Evolutionary conservation across 2,888 invertebrate species (phyloP).

Genomic region (Pterostichus niger): DNA sequence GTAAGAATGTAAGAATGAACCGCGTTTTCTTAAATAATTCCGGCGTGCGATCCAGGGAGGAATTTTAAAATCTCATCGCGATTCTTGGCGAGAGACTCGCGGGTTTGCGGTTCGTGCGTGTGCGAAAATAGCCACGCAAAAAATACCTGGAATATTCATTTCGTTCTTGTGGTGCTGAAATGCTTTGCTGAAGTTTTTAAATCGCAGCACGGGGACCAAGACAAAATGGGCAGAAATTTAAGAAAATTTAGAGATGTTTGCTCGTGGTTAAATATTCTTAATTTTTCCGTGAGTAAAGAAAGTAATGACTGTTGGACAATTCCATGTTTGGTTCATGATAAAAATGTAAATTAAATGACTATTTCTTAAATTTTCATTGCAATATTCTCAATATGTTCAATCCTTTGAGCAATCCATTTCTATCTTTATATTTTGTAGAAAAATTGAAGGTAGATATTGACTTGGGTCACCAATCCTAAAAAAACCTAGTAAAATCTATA

Average conservation of each 20-base stretch:
- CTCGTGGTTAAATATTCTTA: too few relatives aligned
- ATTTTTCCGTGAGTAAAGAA: too few relatives aligned
- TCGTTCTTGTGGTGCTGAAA: not conserved
- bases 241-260: not conserved
- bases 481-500: too few relatives aligned
- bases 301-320: too few relatives aligned
- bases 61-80: constrained; percentile 60
- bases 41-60: constrained; percentile 27
- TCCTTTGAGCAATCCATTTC: too few relatives aligned
- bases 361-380: too few relatives aligned
- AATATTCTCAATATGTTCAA: too few relatives aligned
- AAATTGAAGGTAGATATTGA: too few relatives aligned
- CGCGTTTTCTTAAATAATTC: constrained; percentile 61
- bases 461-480: too few relatives aligned
- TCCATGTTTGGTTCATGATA: too few relatives aligned
- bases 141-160: constrained; percentile 60
- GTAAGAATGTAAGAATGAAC: constrained; percentile 47
- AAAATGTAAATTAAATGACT: too few relatives aligned
- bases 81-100: constrained; percentile 24
- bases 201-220: not conserved
- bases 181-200: constrained; percentile 47
- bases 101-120: constrained; percentile 24
- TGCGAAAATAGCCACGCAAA: constrained; percentile 21
- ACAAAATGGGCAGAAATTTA: constrained; percentile 16
- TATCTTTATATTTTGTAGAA: too few relatives aligned